Evolutionary conservation across 2,797 vertebrate species (phyloP).

Genomic region (Falco novaeseelandiae): DNA sequence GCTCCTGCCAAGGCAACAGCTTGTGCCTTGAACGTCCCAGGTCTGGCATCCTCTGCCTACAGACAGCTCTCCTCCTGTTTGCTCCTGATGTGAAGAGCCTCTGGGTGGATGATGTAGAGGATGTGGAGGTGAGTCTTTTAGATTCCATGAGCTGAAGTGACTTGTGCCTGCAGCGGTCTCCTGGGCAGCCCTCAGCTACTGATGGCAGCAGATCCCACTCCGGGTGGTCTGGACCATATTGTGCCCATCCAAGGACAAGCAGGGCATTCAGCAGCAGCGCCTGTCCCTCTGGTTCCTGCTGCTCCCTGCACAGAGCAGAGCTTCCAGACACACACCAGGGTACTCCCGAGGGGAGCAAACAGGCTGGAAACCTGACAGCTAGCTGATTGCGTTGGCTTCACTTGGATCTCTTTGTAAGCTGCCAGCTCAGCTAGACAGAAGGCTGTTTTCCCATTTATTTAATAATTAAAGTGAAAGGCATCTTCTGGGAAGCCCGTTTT

Average conservation of each 20-base stretch:
- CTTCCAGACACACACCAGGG: fast-evolving
- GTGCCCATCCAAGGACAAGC: neutral
- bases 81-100: neutral
- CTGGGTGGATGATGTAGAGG: fast-evolving
- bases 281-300: neutral
- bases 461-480: neutral
- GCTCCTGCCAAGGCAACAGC: neutral
- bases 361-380: neutral
- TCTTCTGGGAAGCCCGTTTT: neutral
- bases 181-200: neutral
- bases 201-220: neutral
- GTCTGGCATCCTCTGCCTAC: neutral
- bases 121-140: neutral
- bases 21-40: neutral
- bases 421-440: slow-evolving; percentile 5
- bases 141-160: neutral
- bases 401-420: neutral
- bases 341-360: neutral
- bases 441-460: neutral
- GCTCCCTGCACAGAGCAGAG: neutral
- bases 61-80: neutral
- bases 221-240: neutral
- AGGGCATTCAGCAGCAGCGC: neutral
- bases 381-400: fast-evolving
- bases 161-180: neutral